Base-by-base conservation (phyloP, 2,797 vertebrate species). In the Nyctalus aviator region DNA sequence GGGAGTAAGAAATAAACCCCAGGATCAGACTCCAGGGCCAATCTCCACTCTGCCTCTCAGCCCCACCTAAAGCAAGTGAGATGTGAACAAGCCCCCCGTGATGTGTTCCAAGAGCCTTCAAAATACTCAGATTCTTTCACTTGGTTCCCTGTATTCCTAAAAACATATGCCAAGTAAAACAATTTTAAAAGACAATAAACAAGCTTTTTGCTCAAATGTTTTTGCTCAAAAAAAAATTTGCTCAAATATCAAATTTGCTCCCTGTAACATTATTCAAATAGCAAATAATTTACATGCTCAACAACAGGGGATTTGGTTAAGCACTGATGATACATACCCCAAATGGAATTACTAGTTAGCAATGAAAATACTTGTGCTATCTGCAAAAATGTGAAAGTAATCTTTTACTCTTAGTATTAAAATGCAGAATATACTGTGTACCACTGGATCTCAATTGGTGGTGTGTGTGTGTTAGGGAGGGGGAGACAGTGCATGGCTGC, bases 1-100 rank as follows among this genome's bases (percentile, higher is more conserved):
- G 76, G 72, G 91, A 91, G 77, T 62, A 93, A 85, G 94, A 91
- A 78, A 86, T 69, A 88, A 90, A 35, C 76, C 59, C 83, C 46
- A 55, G 62, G 13, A 57, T 35, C 78, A 72, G 68, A 44, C 44
- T 55, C 57, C 89, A 20, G 41, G 75, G 20, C 82, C 48, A 6
- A 0, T 20, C 32, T 79, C 62, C 73, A 30, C n/a, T 72, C 37
- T 44, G 72, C 92, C 68, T 48, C 64, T 46, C 37, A 9, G 2
- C 37, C 57, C 57, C 2, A 44, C 37, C 30, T 9, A 9, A 11
- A 18, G 81, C 41, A 44, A n/a, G 72, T 14, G n/a, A 66, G 53
- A 66, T 1, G 46, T 7, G 14, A 21, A 21, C 25, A 5, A 41
- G 68, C 20, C 59, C 25, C 25, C 23, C 0, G 0, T 20, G 25